Conservation (phyloP, 2,888 invertebrate species). For the Pteria penguin region DNA sequence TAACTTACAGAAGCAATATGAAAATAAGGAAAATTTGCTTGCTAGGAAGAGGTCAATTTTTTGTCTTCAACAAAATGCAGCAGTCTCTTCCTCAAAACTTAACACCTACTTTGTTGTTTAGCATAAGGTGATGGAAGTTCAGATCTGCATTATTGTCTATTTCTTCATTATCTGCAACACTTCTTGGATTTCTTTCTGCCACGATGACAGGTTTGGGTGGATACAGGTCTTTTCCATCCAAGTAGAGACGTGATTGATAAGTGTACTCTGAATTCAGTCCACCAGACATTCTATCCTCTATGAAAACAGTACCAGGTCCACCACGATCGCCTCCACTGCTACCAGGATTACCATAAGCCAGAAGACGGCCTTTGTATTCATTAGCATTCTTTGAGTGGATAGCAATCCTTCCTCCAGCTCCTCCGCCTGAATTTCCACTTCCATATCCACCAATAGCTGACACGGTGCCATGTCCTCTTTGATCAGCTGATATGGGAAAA, state of each 20-base stretch:
- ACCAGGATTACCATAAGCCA: conserved; percentile 57
- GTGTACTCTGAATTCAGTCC: conserved; percentile 16
- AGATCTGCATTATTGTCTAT: conserved; percentile 59
- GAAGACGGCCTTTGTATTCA: conserved; percentile 58
- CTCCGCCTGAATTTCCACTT: conserved; percentile 55
- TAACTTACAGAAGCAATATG: too few relatives aligned
- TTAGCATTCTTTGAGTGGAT: conserved; percentile 57
- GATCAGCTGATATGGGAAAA: conserved; percentile 48
- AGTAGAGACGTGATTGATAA: conserved; percentile 59
- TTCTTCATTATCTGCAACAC: conserved; percentile 36
- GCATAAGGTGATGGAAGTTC: conserved; percentile 66
- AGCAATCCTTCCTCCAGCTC: conserved; percentile 67
- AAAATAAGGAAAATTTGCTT: too few relatives aligned
- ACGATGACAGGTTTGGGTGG: conserved; percentile 63
- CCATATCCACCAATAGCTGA: conserved; percentile 63
- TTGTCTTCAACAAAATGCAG: too few relatives aligned
- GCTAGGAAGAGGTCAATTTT: too few relatives aligned
- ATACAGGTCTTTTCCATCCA: conserved; percentile 57
- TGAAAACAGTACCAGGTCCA: conserved; percentile 68
- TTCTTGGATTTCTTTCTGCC: conserved; percentile 59
- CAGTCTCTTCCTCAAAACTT: too few relatives aligned
- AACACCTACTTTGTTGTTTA: conserved; percentile 61
- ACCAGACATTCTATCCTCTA: conserved; percentile 55
- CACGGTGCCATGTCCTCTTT: conserved; percentile 65
- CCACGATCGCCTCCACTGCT: conserved; percentile 58